Evolutionary conservation across 2,888 invertebrate genomes (phyloP).

Genomic region (Aphidius colemani): DNA sequence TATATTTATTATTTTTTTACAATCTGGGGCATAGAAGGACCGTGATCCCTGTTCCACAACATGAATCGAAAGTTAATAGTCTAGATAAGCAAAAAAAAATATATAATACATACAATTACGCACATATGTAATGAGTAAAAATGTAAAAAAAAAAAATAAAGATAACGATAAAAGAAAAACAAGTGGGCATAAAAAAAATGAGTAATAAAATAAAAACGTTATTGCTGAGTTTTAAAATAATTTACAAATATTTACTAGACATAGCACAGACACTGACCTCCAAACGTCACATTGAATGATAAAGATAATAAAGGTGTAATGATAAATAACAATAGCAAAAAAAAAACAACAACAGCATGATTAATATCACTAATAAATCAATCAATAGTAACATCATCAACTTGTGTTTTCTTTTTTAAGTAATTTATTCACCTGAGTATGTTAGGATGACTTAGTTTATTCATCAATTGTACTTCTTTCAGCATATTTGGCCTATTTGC

Average conservation of each 20-base stretch:
- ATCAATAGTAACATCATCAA: too few species aligned
- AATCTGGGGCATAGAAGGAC: constrained; percentile 7
- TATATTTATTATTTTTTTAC: too few species aligned
- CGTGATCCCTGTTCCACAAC: constrained; percentile 3
- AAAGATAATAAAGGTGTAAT: not conserved
- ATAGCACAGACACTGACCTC: constrained; percentile 9
- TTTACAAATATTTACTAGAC: not conserved
- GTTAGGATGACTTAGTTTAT: constrained; percentile 91
- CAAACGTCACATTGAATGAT: not conserved
- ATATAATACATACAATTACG: too few species aligned
- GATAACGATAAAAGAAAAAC: not conserved
- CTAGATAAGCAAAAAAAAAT: too few species aligned
- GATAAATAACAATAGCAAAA: not conserved
- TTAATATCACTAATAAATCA: too few species aligned
- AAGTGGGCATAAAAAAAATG: not conserved
- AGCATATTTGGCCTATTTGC: constrained; percentile 96
- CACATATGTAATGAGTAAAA: not conserved
- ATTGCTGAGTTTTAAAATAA: not conserved
- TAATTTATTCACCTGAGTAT: constrained; percentile 75
- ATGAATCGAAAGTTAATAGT: constrained; percentile 10
- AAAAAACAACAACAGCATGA: not conserved
- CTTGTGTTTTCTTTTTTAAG: not conserved
- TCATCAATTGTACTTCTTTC: constrained; percentile 96
- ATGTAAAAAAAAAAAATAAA: not conserved
- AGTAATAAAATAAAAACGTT: not conserved